These are phyloP conservation scores for Drosophila burlai DNA, from an alignment of 1,140 invertebrate species.

Conservation along the genomic window DNA sequence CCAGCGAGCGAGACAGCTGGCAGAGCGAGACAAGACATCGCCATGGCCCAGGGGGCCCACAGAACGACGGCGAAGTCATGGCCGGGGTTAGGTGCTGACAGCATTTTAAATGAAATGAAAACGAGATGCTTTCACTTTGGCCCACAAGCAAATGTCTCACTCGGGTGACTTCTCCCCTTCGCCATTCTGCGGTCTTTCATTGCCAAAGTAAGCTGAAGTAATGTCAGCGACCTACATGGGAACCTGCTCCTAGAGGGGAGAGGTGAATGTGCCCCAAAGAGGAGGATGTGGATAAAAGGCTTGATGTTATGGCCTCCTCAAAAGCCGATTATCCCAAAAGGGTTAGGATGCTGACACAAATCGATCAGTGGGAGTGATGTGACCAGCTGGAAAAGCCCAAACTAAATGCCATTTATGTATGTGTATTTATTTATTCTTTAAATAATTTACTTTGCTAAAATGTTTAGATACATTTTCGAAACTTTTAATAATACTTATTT, in stretches of 20 bases:
- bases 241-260: conserved; percentile 1
- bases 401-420: no score
- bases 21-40: conserved; percentile 27
- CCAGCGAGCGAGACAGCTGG: conserved; percentile 6
- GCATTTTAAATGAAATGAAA: conserved; percentile 83
- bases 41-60: neutral
- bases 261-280: neutral
- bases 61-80: conserved; percentile 20
- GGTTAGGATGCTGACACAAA: conserved; percentile 5
- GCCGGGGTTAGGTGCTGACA: conserved; percentile 74
- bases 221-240: conserved; percentile 64
- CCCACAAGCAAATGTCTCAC: conserved; percentile 42
- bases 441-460: no score
- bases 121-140: conserved; percentile 78
- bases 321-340: conserved; percentile 29
- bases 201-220: conserved; percentile 78
- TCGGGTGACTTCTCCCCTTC: conserved; percentile 24
- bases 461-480: no score
- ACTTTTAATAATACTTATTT: neutral
- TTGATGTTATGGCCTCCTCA: conserved; percentile 25
- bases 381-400: neutral
- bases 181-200: conserved; percentile 23
- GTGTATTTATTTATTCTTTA: no score
- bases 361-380: conserved; percentile 7
- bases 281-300: conserved; percentile 22